A percentile compares a stretch with the other conserved stretches of the same genome.
phyloP scores from a whole-genome alignment of 92 coral and sea anemone genomes.

The Scolanthus callimorphus region DNA sequence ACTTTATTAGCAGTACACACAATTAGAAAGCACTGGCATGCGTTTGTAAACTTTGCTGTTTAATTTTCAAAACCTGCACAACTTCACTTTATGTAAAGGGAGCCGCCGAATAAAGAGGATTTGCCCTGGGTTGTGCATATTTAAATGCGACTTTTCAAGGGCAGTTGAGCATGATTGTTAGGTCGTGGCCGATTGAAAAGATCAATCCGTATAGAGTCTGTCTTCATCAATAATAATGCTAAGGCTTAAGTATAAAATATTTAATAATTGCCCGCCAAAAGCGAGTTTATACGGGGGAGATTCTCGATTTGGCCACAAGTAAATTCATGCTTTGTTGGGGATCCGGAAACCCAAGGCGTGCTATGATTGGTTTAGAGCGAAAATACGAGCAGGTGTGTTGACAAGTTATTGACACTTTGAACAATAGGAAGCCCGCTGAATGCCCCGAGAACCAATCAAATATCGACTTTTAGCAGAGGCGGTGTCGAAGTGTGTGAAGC shows the following conservation, averaged over 20 bases:
- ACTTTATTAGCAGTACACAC: too few relatives aligned
- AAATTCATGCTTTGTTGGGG: constrained; percentile 39
- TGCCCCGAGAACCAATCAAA: constrained; percentile 88
- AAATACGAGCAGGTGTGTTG: constrained; percentile 85
- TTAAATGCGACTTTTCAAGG: too few relatives aligned
- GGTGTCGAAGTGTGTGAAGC: constrained; percentile 62
- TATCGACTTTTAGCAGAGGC: constrained; percentile 62
- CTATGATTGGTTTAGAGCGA: constrained; percentile 59
- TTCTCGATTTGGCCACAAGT: constrained; percentile 36
- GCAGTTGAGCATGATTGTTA: too few relatives aligned
- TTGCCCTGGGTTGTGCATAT: too few relatives aligned
- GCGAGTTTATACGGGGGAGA: constrained; percentile 12
- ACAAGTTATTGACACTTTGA: constrained; percentile 63
- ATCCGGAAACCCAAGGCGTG: constrained; percentile 59
- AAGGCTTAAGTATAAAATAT: constrained; percentile 50
- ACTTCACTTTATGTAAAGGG: too few relatives aligned
- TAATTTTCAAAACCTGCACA: too few relatives aligned
- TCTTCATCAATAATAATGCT: constrained; percentile 46
- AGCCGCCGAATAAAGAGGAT: too few relatives aligned
- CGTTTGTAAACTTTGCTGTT: too few relatives aligned
- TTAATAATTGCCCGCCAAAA: constrained; percentile 42
- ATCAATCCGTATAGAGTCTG: constrained; percentile 44
- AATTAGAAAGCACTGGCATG: too few relatives aligned
- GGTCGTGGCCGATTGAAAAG: too few relatives aligned
- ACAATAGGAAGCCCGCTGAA: constrained; percentile 94